Evolutionary conservation across 2,888 invertebrate genomes (phyloP).

Genomic region (Eupithecia pulchellata): DNA sequence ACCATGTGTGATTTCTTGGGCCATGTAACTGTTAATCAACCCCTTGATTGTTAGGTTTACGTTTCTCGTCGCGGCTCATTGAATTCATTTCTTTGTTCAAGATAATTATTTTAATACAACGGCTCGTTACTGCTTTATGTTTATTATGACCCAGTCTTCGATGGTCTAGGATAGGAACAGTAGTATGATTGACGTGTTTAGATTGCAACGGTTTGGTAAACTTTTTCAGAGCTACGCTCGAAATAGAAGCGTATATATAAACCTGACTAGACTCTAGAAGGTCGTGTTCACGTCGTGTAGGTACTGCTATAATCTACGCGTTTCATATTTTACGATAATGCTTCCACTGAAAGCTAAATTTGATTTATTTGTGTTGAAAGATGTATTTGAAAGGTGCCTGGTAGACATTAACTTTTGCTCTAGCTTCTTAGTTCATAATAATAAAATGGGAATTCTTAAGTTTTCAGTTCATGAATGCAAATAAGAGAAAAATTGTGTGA

Average conservation of each 20-base stretch:
- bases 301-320: conserved; percentile 31
- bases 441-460: neutral
- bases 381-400: neutral
- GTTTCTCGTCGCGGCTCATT: too few relatives aligned
- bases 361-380: conserved; percentile 1
- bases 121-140: neutral
- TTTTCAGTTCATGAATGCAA: neutral
- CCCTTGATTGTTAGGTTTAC: too few relatives aligned
- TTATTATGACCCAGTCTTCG: neutral
- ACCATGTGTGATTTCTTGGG: too few relatives aligned
- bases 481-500: too few relatives aligned
- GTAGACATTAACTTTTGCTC: neutral
- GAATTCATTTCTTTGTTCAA: neutral
- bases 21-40: too few relatives aligned
- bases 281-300: conserved; percentile 20
- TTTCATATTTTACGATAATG: conserved; percentile 34
- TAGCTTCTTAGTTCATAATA: neutral
- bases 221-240: conserved; percentile 7
- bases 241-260: conserved; percentile 31
- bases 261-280: conserved; percentile 12
- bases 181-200: neutral
- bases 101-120: neutral
- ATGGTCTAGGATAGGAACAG: neutral
- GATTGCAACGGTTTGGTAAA: conserved; percentile 6
- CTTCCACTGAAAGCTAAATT: conserved; percentile 26